These are phyloP conservation scores for Sebastes taczanowskii DNA, from an alignment of 2,797 vertebrate species.

Conservation along the genomic window DNA sequence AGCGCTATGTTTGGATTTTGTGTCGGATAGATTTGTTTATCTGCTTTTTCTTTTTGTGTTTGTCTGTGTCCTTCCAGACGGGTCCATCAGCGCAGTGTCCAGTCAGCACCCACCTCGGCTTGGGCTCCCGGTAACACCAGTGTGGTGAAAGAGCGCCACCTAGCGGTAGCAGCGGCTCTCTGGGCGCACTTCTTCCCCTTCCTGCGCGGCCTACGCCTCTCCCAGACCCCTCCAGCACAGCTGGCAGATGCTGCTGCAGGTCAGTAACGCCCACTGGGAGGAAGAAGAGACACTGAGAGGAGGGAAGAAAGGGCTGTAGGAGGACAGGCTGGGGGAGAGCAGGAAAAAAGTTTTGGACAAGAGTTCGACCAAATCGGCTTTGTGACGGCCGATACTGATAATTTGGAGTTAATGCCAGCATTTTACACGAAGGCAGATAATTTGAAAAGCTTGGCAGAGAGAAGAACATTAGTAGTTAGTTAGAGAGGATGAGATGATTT, in stretches of 20 bases:
- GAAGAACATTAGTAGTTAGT: background rate
- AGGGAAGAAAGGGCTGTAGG: background rate
- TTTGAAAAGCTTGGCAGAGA: background rate
- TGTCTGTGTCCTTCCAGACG: slow-evolving; percentile 80
- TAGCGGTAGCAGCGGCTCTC: slow-evolving; percentile 90
- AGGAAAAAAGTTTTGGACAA: background rate
- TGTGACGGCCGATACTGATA: background rate
- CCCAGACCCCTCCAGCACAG: slow-evolving; percentile 87
- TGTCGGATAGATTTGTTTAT: slow-evolving; percentile 62
- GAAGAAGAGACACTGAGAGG: background rate
- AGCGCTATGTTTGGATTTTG: slow-evolving; percentile 50
- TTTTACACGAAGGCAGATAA: background rate
- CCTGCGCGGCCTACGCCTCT: slow-evolving; percentile 90
- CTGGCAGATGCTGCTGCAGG: slow-evolving; percentile 95
- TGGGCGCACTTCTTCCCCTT: slow-evolving; percentile 96
- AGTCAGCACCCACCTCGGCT: slow-evolving; percentile 66
- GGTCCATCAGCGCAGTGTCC: slow-evolving; percentile 85
- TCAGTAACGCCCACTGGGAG: slow-evolving; percentile 65
- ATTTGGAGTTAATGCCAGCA: background rate
- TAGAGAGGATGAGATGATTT: background rate
- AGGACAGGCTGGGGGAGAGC: background rate
- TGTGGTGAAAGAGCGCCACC: slow-evolving; percentile 94
- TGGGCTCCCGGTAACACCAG: slow-evolving; percentile 75
- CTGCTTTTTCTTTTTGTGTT: slow-evolving; percentile 39
- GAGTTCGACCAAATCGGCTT: background rate